Evolutionary conservation across 2,888 invertebrate genomes (phyloP).

Genomic region (Apamea epomidion): DNA sequence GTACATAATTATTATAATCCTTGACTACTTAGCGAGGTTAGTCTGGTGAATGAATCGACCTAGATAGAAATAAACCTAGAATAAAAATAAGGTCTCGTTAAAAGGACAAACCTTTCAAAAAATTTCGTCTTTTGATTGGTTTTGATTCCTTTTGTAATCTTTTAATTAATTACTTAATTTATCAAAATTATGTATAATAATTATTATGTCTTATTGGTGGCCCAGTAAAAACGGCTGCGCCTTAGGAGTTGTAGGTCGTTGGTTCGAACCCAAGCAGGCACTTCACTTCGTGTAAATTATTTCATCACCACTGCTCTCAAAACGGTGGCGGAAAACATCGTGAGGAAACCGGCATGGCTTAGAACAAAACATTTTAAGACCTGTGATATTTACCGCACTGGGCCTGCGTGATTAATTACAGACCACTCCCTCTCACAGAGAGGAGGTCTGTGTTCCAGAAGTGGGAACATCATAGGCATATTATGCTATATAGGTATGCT

Average conservation of each 20-base stretch:
- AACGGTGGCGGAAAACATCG: too few species aligned
- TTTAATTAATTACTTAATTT: too few species aligned
- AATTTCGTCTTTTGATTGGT: not conserved
- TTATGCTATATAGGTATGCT: not conserved
- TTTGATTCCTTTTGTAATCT: not conserved
- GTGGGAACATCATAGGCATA: not conserved
- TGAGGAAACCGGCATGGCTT: not conserved
- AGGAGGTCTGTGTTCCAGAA: not conserved
- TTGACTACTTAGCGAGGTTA: conserved; percentile 5
- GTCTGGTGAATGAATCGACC: conserved; percentile 9
- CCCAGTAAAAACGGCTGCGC: too few species aligned
- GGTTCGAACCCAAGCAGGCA: too few species aligned
- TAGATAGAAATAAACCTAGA: not conserved
- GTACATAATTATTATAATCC: conserved; percentile 35
- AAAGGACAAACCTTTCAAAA: conserved; percentile 22
- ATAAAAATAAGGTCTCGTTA: not conserved
- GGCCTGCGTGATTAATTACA: not conserved
- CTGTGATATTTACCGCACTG: not conserved
- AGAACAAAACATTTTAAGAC: not conserved
- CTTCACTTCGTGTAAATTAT: too few species aligned
- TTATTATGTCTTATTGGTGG: not conserved
- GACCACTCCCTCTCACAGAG: not conserved
- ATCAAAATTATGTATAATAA: too few species aligned
- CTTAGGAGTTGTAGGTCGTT: too few species aligned
- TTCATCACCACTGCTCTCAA: too few species aligned